phyloP scores from a whole-genome alignment of 2,797 vertebrate genomes.

The Falco cherrug region DNA sequence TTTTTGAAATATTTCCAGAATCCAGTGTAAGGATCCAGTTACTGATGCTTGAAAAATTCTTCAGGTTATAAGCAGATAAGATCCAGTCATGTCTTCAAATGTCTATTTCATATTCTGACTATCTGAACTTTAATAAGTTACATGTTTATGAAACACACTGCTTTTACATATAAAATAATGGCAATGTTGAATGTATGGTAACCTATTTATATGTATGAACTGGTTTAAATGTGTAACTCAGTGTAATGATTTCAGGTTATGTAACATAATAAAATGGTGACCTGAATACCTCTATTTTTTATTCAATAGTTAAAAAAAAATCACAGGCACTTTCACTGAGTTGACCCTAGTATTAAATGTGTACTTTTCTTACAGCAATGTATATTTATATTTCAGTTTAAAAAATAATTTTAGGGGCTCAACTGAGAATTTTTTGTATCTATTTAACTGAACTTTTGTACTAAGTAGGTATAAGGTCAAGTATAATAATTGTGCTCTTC shows the following conservation, averaged over 20 bases:
- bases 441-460: background rate
- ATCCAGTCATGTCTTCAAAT: background rate
- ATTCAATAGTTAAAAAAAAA: background rate
- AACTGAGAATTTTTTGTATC: background rate
- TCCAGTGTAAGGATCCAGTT: background rate
- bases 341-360: background rate
- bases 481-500: background rate
- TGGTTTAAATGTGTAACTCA: background rate
- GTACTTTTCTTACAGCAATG: background rate
- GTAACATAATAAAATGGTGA: background rate
- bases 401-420: background rate
- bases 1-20: conserved; percentile 1
- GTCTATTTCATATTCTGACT: background rate
- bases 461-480: background rate
- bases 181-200: background rate
- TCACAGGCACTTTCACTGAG: background rate
- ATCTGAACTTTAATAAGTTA: background rate
- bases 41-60: conserved; percentile 9
- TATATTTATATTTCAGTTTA: background rate
- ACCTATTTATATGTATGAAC: background rate
- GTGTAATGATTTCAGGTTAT: background rate
- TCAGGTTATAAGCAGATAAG: background rate
- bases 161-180: background rate
- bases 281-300: background rate
- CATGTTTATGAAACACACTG: background rate